Evolutionary conservation across 2,113 vertebrate genomes (phyloP).

Genomic region (Eublepharis macularius): DNA sequence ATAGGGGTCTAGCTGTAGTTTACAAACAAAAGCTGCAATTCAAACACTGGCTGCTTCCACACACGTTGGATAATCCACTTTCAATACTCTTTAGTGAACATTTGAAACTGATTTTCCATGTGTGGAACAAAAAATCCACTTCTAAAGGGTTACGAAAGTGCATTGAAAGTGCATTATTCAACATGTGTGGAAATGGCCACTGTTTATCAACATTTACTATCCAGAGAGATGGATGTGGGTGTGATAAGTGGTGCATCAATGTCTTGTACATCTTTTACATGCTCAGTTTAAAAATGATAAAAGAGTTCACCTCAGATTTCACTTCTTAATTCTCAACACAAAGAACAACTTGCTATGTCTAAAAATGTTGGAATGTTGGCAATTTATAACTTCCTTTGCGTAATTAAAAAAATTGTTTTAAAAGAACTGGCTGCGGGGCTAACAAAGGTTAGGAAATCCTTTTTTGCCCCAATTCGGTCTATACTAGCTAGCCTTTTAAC

Average conservation of each 20-base stretch:
- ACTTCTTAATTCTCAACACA: not conserved
- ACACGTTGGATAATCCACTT: no score
- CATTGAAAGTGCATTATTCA: no score
- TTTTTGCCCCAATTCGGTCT: not conserved
- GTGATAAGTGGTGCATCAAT: not conserved
- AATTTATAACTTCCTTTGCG: not conserved
- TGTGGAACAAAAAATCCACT: no score
- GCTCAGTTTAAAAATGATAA: no score
- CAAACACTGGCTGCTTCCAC: no score
- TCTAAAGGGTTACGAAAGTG: no score
- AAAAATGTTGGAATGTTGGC: no score
- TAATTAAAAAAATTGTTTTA: not conserved
- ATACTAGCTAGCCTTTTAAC: not conserved
- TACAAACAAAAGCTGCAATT: not conserved
- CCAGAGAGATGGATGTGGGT: not conserved
- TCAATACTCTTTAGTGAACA: no score
- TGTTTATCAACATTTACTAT: not conserved
- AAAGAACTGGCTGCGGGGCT: not conserved
- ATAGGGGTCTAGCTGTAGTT: not conserved
- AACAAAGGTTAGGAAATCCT: not conserved
- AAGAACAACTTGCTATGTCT: not conserved
- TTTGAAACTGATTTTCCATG: no score
- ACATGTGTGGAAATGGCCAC: no score
- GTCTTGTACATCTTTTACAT: not conserved
- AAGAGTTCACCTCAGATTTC: no score